Conservation (phyloP, 2,113 vertebrate genomes). For the Larimichthys polyactis region DNA sequence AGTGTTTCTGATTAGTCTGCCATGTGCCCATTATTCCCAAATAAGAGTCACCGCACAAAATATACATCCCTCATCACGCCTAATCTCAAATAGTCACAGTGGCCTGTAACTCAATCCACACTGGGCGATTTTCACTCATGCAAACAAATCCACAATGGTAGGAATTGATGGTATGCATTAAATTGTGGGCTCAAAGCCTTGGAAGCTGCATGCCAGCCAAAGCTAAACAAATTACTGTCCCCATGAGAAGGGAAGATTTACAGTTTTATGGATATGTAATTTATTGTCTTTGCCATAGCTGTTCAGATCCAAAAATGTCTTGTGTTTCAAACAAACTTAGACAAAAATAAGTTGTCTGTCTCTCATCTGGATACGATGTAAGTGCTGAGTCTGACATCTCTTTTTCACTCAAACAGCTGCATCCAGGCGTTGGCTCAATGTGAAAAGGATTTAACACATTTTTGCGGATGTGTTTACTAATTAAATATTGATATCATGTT, state of each 20-base stretch:
- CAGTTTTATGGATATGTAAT: slow-evolving; percentile 31
- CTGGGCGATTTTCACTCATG: slow-evolving; percentile 53
- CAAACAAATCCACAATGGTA: slow-evolving; percentile 66
- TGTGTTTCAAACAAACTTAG: slow-evolving; percentile 30
- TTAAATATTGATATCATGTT: no score
- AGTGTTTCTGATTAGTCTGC: slow-evolving; percentile 68
- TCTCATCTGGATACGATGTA: slow-evolving; percentile 1
- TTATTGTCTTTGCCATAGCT: slow-evolving; percentile 30
- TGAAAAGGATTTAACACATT: not conserved
- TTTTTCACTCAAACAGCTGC: not conserved
- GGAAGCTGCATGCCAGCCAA: slow-evolving; percentile 46
- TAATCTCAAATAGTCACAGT: slow-evolving; percentile 62
- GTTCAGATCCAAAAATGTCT: not conserved
- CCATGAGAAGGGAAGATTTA: slow-evolving; percentile 35
- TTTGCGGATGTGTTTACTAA: not conserved
- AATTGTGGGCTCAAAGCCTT: slow-evolving; percentile 56
- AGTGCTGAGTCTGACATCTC: not conserved
- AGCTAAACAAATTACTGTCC: slow-evolving; percentile 57
- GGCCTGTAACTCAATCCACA: slow-evolving; percentile 62
- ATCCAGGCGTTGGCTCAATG: not conserved
- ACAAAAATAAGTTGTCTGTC: not conserved
- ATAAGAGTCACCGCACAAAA: slow-evolving; percentile 43
- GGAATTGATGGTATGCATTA: slow-evolving; percentile 63
- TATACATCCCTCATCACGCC: slow-evolving; percentile 59
- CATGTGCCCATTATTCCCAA: slow-evolving; percentile 60